Evolutionary conservation across 2,113 vertebrate species (phyloP), one percentile per base, ranked within the genome.

Genomic region (Gymnarchus niloticus): DNA sequence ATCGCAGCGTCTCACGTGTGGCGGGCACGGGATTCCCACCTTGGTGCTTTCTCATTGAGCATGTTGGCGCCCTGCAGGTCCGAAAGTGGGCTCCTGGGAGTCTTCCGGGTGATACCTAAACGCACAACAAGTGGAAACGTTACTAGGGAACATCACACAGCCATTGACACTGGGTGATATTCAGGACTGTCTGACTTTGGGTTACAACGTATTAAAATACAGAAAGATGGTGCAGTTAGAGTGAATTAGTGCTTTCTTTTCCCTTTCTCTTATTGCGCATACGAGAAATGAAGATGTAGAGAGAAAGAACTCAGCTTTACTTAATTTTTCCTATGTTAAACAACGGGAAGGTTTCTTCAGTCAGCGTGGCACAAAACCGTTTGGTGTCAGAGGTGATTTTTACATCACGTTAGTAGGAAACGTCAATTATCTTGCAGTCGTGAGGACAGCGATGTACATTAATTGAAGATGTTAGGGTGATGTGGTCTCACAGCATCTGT

Each of bases 41-140:
- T 91, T 78, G 96, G 94, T 0, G 91, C 91, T 83, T 92, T 96
- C 89, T 98, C 97, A 23, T 96, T 95, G 89, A 96, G 91, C 84
- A 96, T 94, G 88, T 99, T 99, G 92, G 93, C 95, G 80, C 97
- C 97, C 89, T 99, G 98, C 28, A 98, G 95, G 92, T 98, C 97
- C 1, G 98, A 99, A 84, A 98, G 96, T 0, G 97, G 97, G 0
- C 95, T 95, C 23, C 97, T 94, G 0, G 97, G 96, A 91, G 91
- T 96, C 91, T 94, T 98, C 57, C 97, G 93, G 88, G 94, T 92
- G 91, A 96, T 95, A 95, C 94, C 98, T 99, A 95, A 91, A 84
- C 80, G 86, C 69, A 91, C 84, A 56, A 17, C 61, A 77, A 73
- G 19, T 33, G 28, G 19, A 17, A 14, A 51, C 3, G 37, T 83